phyloP scores from a whole-genome alignment of 2,888 invertebrate species.

The Vanessa cardui region DNA sequence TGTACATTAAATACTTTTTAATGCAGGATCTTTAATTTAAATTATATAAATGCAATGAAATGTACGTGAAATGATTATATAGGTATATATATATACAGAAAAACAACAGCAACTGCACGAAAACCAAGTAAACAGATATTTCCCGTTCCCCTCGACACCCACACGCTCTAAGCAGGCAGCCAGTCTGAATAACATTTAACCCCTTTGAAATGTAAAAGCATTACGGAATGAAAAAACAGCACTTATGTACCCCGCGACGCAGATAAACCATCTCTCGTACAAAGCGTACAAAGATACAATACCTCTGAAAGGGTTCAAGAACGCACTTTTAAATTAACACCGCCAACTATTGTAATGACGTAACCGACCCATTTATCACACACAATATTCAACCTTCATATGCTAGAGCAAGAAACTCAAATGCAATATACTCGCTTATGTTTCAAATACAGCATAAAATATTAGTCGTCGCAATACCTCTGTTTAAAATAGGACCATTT shows the following conservation, averaged over 20 bases:
- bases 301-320: slow-evolving; percentile 84
- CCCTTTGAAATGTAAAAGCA: slow-evolving; percentile 83
- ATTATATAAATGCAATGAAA: slow-evolving; percentile 1
- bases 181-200: slow-evolving; percentile 82
- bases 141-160: slow-evolving; percentile 71
- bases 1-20: no score
- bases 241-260: slow-evolving; percentile 82
- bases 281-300: slow-evolving; percentile 83
- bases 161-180: slow-evolving; percentile 77
- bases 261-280: slow-evolving; percentile 82
- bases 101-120: slow-evolving; percentile 20
- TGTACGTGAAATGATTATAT: not conserved
- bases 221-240: slow-evolving; percentile 83
- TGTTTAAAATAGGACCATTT: slow-evolving; percentile 81
- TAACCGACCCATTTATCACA: slow-evolving; percentile 50
- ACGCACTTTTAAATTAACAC: slow-evolving; percentile 83
- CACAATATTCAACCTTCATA: slow-evolving; percentile 55
- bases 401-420: slow-evolving; percentile 34
- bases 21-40: not conserved
- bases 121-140: slow-evolving; percentile 45
- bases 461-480: slow-evolving; percentile 66
- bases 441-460: slow-evolving; percentile 63
- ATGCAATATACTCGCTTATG: slow-evolving; percentile 51
- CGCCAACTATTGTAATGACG: slow-evolving; percentile 56
- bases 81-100: not conserved